Percentiles rank a stretch among this genome's conserved stretches.
These are phyloP conservation scores for Philaenus spumarius DNA, from an alignment of 1,140 invertebrate species.

Conservation along the genomic window DNA sequence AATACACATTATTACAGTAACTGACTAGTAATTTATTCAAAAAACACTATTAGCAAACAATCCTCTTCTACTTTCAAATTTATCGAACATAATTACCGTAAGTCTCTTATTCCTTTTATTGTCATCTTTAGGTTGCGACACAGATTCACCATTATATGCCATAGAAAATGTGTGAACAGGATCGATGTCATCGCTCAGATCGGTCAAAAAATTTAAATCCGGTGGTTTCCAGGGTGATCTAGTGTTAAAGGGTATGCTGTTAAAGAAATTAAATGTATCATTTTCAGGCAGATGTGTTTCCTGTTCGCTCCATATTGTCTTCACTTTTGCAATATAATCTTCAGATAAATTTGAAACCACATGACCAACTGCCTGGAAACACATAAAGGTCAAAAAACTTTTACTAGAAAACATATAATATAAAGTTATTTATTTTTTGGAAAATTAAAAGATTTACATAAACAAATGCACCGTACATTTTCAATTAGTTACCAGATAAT, in stretches of 20 bases:
- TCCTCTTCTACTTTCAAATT: background rate
- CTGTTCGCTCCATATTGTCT: slow-evolving; percentile 2
- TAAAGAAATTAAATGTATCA: background rate
- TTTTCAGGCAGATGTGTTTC: background rate
- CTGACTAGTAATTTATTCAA: background rate
- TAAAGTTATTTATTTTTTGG: too few relatives aligned
- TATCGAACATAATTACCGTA: slow-evolving; percentile 40
- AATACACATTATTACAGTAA: slow-evolving; percentile 20
- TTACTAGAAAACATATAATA: too few relatives aligned
- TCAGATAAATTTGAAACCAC: slow-evolving; percentile 34
- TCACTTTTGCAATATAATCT: slow-evolving; percentile 14
- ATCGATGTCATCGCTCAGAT: slow-evolving; percentile 2
- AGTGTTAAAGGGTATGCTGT: background rate
- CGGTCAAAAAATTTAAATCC: slow-evolving; percentile 22
- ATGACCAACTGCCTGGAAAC: slow-evolving; percentile 41
- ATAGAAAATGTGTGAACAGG: slow-evolving; percentile 25
- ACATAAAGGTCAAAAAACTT: slow-evolving; percentile 19
- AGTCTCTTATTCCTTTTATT: slow-evolving; percentile 8
- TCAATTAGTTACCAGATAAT: too few relatives aligned
- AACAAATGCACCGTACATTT: too few relatives aligned
- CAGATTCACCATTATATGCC: slow-evolving; percentile 16
- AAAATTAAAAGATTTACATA: too few relatives aligned
- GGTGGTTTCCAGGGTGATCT: slow-evolving; percentile 17
- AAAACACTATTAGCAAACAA: background rate
- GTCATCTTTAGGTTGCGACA: background rate